Percentiles rank a stretch among this genome's conserved stretches.
Conservation (phyloP, 2,113 vertebrate species). For the Bufo bufo region DNA sequence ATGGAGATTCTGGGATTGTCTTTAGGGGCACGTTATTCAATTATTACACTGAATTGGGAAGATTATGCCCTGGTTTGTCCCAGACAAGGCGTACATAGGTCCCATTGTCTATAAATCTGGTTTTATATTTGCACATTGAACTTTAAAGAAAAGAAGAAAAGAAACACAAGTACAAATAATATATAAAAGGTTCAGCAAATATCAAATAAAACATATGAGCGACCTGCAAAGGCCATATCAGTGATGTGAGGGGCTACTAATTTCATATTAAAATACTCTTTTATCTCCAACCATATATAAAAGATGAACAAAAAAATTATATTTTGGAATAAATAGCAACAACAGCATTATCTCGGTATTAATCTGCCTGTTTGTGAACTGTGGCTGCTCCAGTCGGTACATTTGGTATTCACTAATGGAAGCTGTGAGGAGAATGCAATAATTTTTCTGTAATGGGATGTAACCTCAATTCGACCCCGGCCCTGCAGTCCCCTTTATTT, state of each 20-base stretch:
- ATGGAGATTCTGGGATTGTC: background rate
- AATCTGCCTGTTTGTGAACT: conserved; percentile 65
- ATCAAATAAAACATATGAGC: background rate
- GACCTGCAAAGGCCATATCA: background rate
- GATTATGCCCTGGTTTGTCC: background rate
- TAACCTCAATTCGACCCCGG: conserved; percentile 92
- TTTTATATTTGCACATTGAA: background rate
- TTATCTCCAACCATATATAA: background rate
- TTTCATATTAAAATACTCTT: background rate
- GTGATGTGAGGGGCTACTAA: background rate
- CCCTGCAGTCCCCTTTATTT: conserved; percentile 66
- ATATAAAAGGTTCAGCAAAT: background rate
- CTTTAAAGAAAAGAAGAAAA: background rate
- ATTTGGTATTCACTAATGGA: conserved; percentile 77
- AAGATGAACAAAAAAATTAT: background rate
- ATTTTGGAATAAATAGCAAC: conserved; percentile 24
- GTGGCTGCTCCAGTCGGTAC: conserved; percentile 68
- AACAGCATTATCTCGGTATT: conserved; percentile 61
- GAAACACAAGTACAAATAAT: background rate
- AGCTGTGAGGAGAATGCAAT: conserved; percentile 77
- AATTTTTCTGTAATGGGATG: conserved; percentile 86
- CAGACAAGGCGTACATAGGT: background rate
- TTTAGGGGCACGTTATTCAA: background rate
- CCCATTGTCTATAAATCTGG: background rate
- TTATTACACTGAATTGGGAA: background rate